Percentiles rank a stretch among this genome's conserved stretches.
Conservation (phyloP, 2,113 vertebrate genomes). For the Sialia sialis region DNA sequence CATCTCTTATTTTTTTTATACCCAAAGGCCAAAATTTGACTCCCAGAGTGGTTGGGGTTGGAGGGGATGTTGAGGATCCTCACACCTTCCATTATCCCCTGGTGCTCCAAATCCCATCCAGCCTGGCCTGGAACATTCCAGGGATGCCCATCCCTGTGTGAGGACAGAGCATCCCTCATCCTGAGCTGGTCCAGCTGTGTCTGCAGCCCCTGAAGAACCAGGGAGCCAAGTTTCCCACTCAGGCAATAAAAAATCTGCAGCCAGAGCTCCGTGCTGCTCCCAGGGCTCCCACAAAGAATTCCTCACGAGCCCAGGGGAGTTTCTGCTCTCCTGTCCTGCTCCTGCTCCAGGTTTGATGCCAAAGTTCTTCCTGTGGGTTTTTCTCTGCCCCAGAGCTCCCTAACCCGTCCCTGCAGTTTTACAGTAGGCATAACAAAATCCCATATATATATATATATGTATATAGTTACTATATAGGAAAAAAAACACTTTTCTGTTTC, state of each 20-base stretch:
- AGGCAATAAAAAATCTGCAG: background rate
- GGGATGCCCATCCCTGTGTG: accelerated
- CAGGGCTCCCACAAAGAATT: background rate
- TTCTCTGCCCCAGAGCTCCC: background rate
- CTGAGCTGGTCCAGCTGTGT: accelerated
- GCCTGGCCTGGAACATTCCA: background rate
- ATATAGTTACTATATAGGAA: too few relatives aligned
- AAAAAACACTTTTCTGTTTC: too few relatives aligned
- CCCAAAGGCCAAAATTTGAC: background rate
- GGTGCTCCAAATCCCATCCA: background rate
- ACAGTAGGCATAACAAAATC: too few relatives aligned
- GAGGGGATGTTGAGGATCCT: background rate
- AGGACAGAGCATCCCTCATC: background rate
- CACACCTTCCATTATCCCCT: background rate
- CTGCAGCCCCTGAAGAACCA: accelerated
- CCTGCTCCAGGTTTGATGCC: background rate
- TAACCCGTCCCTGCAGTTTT: too few relatives aligned
- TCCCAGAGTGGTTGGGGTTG: background rate
- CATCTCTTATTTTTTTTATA: background rate
- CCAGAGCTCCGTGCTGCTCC: background rate
- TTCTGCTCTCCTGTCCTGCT: background rate
- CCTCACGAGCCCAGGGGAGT: background rate
- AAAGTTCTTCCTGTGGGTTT: background rate
- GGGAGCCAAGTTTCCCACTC: background rate
- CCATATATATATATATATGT: too few relatives aligned